A percentile compares a stretch with the other conserved stretches of the same genome.
Conservation (phyloP, 92 coral and sea anemone species). For the Isaurus tuberculatus region DNA sequence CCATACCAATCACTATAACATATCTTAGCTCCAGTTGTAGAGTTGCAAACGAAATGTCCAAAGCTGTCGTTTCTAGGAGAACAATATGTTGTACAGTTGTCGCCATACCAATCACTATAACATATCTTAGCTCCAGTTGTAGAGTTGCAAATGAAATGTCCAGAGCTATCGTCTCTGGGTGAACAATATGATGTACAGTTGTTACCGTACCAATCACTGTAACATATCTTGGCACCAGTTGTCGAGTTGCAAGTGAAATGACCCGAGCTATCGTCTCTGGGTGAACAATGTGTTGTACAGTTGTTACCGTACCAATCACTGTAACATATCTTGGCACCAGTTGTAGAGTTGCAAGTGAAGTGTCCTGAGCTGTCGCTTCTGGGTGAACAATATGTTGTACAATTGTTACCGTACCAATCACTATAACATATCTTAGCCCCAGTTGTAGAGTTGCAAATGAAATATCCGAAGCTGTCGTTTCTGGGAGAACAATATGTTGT, state of each 20-base stretch:
- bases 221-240: conserved; percentile 64
- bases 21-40: neutral
- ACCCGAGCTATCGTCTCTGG: conserved; percentile 54
- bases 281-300: conserved; percentile 61
- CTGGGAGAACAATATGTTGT: neutral
- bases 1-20: too few relatives aligned
- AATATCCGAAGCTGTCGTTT: neutral
- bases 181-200: conserved; percentile 53
- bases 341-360: conserved; percentile 56
- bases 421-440: conserved; percentile 64
- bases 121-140: conserved; percentile 67
- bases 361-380: conserved; percentile 56
- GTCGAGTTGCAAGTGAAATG: conserved; percentile 59
- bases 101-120: conserved; percentile 70
- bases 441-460: conserved; percentile 22
- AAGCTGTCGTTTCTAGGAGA: conserved; percentile 33
- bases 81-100: conserved; percentile 65
- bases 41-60: conserved; percentile 77
- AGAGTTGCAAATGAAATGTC: conserved; percentile 62
- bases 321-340: conserved; percentile 64
- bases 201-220: conserved; percentile 62
- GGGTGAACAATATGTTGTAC: conserved; percentile 57
- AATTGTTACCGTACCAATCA: conserved; percentile 62
- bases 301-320: conserved; percentile 71
- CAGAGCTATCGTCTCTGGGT: conserved; percentile 37